These are phyloP conservation scores for Tylochromis polylepis DNA, from an alignment of 2,113 vertebrate genomes.

Conservation along the genomic window DNA sequence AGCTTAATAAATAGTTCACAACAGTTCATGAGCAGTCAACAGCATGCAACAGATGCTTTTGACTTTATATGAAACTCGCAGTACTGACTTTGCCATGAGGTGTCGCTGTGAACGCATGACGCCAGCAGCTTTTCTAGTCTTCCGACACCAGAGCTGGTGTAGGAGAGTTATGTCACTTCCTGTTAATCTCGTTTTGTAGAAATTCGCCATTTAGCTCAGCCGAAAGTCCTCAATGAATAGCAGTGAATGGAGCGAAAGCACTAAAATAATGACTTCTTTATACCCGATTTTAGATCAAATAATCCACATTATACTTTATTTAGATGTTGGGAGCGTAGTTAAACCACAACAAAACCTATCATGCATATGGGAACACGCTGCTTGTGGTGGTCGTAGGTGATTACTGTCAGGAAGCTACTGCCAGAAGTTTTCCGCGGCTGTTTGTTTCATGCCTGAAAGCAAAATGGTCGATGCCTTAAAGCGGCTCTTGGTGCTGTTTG, in stretches of 20 bases:
- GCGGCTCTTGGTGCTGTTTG: not conserved
- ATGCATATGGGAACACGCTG: not conserved
- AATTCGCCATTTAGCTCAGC: not conserved
- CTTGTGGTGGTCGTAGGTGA: not conserved
- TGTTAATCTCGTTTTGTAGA: not conserved
- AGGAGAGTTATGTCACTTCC: not conserved
- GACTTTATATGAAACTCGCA: not conserved
- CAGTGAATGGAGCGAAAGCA: not conserved
- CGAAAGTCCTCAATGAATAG: not conserved
- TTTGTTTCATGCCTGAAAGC: not conserved
- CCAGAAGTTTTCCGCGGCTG: not conserved
- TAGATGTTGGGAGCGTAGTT: not conserved
- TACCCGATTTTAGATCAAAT: not conserved
- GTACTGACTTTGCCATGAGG: not conserved
- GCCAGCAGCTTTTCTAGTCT: not conserved
- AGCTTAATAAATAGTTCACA: not conserved
- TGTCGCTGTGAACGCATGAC: not conserved
- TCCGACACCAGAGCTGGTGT: not conserved
- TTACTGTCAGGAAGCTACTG: not conserved
- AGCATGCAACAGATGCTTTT: not conserved
- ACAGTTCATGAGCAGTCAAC: not conserved
- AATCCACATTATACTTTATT: not conserved
- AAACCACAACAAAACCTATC: not conserved
- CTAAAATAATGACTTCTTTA: not conserved
- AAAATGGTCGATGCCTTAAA: not conserved